A percentile compares a stretch with the other conserved stretches of the same genome.
Conservation (phyloP, 35 echinoderm and acorn worm genomes). For the Heliocidaris erythrogramma region DNA sequence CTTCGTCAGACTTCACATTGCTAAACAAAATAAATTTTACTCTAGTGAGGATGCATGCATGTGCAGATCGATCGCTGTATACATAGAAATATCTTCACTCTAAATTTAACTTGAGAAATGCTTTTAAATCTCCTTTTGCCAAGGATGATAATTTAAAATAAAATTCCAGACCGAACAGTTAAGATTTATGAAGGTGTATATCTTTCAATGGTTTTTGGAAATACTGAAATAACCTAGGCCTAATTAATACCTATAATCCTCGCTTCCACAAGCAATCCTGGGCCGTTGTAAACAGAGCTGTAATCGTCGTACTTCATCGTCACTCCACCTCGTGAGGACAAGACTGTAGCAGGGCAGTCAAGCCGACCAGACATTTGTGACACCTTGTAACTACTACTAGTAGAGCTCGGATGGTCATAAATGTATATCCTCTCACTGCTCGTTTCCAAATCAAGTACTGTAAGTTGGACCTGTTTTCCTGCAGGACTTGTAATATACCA, state of each 20-base stretch:
- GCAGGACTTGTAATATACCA: constrained; percentile 25
- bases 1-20: no score
- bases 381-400: neutral
- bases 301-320: neutral
- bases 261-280: neutral
- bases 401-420: constrained; percentile 4
- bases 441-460: neutral
- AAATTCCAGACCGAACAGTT: no score
- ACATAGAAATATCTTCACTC: no score
- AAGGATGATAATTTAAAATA: no score
- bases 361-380: neutral
- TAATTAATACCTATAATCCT: neutral
- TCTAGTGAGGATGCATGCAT: no score
- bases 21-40: no score
- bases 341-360: neutral
- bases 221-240: no score
- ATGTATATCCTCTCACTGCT: neutral
- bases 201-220: no score
- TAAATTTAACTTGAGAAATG: no score
- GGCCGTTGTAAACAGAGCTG: neutral
- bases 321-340: constrained; percentile 16
- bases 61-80: no score
- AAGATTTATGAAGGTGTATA: no score
- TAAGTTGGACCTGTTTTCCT: constrained; percentile 10
- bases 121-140: no score